phyloP scores from a whole-genome alignment of 2,113 vertebrate genomes.

The Melanerpes formicivorus region DNA sequence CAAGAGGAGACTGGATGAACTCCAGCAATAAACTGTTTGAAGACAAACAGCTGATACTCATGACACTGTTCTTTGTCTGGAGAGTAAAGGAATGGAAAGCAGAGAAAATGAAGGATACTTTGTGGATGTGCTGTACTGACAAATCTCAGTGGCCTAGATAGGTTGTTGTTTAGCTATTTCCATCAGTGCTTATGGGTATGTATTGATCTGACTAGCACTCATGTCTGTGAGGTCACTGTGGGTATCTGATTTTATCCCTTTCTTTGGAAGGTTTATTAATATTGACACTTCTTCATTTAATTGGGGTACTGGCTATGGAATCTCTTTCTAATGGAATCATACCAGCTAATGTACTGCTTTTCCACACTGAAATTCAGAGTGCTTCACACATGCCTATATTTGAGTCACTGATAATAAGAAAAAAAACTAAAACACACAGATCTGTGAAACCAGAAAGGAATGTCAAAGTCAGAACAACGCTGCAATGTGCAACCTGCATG shows the following conservation, averaged over 20 bases:
- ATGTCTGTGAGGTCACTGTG: conserved; percentile 15
- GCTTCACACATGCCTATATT: not conserved
- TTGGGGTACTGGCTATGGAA: conserved; percentile 18
- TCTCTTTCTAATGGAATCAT: conserved; percentile 52
- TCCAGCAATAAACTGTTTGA: not conserved
- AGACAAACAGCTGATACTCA: not conserved
- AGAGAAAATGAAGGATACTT: not conserved
- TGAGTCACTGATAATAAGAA: not conserved
- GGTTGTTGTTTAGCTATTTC: conserved; percentile 10
- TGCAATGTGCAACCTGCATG: not conserved
- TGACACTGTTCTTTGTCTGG: not conserved
- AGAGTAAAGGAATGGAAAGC: not conserved
- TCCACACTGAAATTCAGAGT: conserved; percentile 15
- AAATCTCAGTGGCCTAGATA: conserved; percentile 5
- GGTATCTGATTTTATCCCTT: conserved; percentile 41
- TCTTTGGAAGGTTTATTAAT: conserved; percentile 57
- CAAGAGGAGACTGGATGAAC: not conserved
- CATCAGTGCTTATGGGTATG: not conserved
- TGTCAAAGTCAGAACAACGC: not conserved
- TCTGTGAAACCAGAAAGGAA: not conserved
- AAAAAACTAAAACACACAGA: not conserved
- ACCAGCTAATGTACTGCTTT: conserved; percentile 45
- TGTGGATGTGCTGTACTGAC: not conserved
- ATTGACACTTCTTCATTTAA: conserved; percentile 51
- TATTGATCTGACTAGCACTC: conserved; percentile 27